Evolutionary conservation across 2,797 vertebrate genomes (phyloP).

Genomic region (Melanogrammus aeglefinus): DNA sequence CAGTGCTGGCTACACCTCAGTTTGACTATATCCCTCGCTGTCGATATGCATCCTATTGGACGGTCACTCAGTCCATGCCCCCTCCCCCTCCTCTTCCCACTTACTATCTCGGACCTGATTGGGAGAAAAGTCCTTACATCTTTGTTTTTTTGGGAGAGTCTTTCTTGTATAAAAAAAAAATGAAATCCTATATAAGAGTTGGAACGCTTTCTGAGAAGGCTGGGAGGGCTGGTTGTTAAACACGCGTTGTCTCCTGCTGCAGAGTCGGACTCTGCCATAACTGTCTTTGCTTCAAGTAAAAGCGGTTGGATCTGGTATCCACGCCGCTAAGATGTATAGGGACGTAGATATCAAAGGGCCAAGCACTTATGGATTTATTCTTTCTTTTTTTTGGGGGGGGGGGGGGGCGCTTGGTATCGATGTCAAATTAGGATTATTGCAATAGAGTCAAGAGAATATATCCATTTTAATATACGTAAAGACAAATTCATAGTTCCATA

Average conservation of each 20-base stretch:
- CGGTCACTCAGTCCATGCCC: slow-evolving; percentile 42
- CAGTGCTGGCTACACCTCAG: slow-evolving; percentile 32
- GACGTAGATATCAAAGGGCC: slow-evolving; percentile 48
- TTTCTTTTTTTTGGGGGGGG: slow-evolving; percentile 19
- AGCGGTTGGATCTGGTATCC: slow-evolving; percentile 64
- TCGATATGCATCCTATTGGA: slow-evolving; percentile 55
- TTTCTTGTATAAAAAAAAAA: slow-evolving; percentile 38
- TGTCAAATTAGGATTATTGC: slow-evolving; percentile 46
- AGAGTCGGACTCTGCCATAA: slow-evolving; percentile 57
- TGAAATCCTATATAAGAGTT: slow-evolving; percentile 62
- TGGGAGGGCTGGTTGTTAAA: slow-evolving; percentile 67
- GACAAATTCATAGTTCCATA: slow-evolving; percentile 41
- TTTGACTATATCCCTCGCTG: slow-evolving; percentile 36
- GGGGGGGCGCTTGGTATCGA: slow-evolving; percentile 42
- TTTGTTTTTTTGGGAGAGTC: slow-evolving; percentile 59
- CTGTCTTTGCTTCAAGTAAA: slow-evolving; percentile 45
- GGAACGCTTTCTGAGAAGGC: slow-evolving; percentile 70
- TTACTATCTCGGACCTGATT: slow-evolving; percentile 49
- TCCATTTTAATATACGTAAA: slow-evolving; percentile 38
- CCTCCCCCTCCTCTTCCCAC: slow-evolving; percentile 40
- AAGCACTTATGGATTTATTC: slow-evolving; percentile 50
- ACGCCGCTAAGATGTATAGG: slow-evolving; percentile 40
- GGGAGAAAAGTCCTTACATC: slow-evolving; percentile 51
- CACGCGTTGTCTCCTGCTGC: slow-evolving; percentile 58
- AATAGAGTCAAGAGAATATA: slow-evolving; percentile 42